Evolutionary conservation across 2,888 invertebrate species (phyloP), one percentile per base, ranked within the genome.

Genomic region (Tachina lurida): DNA sequence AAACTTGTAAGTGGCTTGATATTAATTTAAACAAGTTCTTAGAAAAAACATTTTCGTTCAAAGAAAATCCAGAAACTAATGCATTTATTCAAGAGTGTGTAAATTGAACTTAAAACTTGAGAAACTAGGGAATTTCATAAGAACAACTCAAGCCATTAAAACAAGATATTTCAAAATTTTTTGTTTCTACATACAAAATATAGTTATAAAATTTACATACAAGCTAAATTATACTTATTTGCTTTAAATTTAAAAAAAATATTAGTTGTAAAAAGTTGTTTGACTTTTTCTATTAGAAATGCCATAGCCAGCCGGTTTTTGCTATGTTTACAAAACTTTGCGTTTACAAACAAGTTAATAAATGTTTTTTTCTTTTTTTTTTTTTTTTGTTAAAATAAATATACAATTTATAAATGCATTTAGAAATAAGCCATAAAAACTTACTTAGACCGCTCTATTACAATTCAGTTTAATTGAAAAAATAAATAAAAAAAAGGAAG

Each of bases 401-500:
- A 63, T 56, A 70, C 47, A 56, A 74, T 49, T 68, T 45, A 63
- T 52, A 74, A 71, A 60, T 77, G 56, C 41, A 73, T n/a, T 15
- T 45, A 22, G 43, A 47, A 75, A 74, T 10, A 4, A 52, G 17
- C 43, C 52, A 13, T 45, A 77, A 68, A 68, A 77, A 68, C 68
- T 49, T 12, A 52, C 60, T 22, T 43, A 19, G 17, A 39, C 47
- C 49, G 12, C 54, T 75, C 22, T n/a, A 76, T 41, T 70, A 58
- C 63, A 58, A 41, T 62, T 75, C 47, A 49, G 60, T 41, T 52
- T 45, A 70, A 31, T 70, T 43, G 12, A 13, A 22, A 39, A 31
- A 58, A 54, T 60, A 49, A 15, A 80, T 49, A 63, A 54, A 81
- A 54, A 81, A 86, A 86, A 86, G 86, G 86, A 86, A 86, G 86